Percentiles rank a stretch among this genome's conserved stretches.
Conservation (phyloP, 2,797 vertebrate species). For the Merluccius polli region DNA sequence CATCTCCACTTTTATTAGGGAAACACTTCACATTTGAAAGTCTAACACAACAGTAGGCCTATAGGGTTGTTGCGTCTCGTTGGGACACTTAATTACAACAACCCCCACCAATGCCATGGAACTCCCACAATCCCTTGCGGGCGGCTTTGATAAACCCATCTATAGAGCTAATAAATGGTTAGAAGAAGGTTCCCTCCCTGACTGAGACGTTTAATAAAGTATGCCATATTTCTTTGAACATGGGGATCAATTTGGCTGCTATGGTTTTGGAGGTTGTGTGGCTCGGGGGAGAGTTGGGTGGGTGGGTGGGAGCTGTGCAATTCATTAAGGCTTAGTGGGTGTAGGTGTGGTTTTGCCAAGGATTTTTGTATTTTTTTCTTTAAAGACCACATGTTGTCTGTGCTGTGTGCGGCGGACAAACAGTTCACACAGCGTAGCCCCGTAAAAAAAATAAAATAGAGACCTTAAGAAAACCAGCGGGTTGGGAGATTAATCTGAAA, state of each 20-base stretch:
- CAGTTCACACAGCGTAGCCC: conserved; percentile 45
- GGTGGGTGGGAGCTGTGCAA: background rate
- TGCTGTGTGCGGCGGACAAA: conserved; percentile 49
- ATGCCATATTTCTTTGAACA: background rate
- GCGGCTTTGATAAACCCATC: background rate
- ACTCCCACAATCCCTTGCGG: background rate
- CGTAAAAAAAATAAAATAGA: conserved; percentile 23
- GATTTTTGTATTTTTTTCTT: conserved; percentile 24
- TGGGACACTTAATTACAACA: background rate
- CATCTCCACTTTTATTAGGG: too few species aligned
- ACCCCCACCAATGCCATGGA: background rate
- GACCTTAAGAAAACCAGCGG: conserved; percentile 39
- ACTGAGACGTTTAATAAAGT: conserved; percentile 6
- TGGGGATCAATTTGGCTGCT: conserved; percentile 27
- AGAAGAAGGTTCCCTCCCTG: background rate
- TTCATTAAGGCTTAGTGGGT: conserved; percentile 17
- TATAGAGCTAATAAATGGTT: conserved; percentile 2
- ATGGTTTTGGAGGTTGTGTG: background rate
- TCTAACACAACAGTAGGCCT: background rate
- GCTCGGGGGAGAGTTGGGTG: background rate
- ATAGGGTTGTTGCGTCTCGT: background rate
- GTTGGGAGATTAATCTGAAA: conserved; percentile 64
- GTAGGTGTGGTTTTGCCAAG: conserved; percentile 45
- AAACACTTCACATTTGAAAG: background rate
- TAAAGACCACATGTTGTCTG: conserved; percentile 54